Conservation (phyloP, 2,113 vertebrate species). For the Oncorhynchus keta region DNA sequence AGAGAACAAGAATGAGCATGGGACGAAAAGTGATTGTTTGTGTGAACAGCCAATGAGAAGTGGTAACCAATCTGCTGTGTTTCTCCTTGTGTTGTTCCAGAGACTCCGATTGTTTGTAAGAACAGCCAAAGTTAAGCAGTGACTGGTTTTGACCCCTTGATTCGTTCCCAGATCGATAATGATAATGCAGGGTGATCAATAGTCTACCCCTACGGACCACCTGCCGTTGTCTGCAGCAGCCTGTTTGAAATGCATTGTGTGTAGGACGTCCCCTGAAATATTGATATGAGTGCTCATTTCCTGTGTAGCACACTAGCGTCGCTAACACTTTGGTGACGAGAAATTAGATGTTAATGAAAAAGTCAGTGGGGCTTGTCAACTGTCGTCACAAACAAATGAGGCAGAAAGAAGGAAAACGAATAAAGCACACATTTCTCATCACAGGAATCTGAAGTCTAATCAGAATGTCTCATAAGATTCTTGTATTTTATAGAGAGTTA, state of each 20-base stretch:
- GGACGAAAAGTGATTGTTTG: too few relatives aligned
- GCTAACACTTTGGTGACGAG: slow-evolving; percentile 37
- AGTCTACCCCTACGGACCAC: slow-evolving; percentile 17
- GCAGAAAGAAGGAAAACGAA: slow-evolving; percentile 39
- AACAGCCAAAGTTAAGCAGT: slow-evolving; percentile 15
- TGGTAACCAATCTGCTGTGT: not conserved
- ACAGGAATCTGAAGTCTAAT: slow-evolving; percentile 43
- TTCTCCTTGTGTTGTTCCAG: not conserved
- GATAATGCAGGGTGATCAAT: slow-evolving; percentile 50
- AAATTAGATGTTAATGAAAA: slow-evolving; percentile 65
- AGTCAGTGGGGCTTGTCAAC: slow-evolving; percentile 59
- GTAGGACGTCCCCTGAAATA: slow-evolving; percentile 48
- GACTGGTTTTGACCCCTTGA: slow-evolving; percentile 17
- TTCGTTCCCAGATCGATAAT: slow-evolving; percentile 50
- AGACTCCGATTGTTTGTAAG: not conserved
- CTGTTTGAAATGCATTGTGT: slow-evolving; percentile 54
- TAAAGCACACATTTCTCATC: slow-evolving; percentile 48
- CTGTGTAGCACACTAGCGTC: slow-evolving; percentile 38
- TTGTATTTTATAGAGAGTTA: slow-evolving; percentile 25
- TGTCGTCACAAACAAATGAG: slow-evolving; percentile 59
- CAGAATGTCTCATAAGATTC: slow-evolving; percentile 18
- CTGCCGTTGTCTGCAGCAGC: slow-evolving; percentile 23
- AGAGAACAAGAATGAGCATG: too few relatives aligned
- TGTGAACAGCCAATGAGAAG: too few relatives aligned
- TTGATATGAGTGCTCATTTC: slow-evolving; percentile 67